Percentiles rank a stretch among this genome's conserved stretches.
phyloP scores from a whole-genome alignment of 2,888 invertebrate genomes.

The Hanleya hanleyi region DNA sequence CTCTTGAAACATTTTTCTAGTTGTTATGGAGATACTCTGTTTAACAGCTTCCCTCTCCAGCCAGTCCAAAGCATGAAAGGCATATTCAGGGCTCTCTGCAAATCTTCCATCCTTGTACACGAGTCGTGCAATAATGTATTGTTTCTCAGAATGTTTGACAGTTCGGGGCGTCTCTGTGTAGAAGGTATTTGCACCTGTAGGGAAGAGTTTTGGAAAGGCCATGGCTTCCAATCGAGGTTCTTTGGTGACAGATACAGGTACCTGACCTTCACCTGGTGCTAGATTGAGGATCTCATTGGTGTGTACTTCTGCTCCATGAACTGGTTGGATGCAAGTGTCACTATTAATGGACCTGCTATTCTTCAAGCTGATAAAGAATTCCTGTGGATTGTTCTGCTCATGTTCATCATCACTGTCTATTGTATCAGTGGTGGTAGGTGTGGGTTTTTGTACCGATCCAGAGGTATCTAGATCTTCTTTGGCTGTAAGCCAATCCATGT shows the following conservation, averaged over 20 bases:
- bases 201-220: slow-evolving; percentile 6
- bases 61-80: slow-evolving; percentile 3
- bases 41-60: background rate
- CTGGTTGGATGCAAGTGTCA: background rate
- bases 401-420: background rate
- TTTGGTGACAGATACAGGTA: background rate
- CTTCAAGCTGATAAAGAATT: background rate
- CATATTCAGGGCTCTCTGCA: slow-evolving; percentile 3
- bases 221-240: background rate
- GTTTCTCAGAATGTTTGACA: background rate
- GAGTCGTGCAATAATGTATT: slow-evolving; percentile 4
- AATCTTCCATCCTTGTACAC: background rate
- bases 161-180: background rate
- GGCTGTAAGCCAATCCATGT: background rate
- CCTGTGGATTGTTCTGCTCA: background rate
- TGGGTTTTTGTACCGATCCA: background rate
- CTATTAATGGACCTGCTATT: background rate
- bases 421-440: background rate
- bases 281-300: slow-evolving; percentile 1
- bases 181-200: background rate
- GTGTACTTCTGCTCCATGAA: background rate
- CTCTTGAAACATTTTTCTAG: background rate
- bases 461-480: background rate
- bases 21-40: background rate
- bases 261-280: background rate